These are phyloP conservation scores for Leistus spinibarbis DNA, from an alignment of 2,888 invertebrate genomes.

Conservation along the genomic window DNA sequence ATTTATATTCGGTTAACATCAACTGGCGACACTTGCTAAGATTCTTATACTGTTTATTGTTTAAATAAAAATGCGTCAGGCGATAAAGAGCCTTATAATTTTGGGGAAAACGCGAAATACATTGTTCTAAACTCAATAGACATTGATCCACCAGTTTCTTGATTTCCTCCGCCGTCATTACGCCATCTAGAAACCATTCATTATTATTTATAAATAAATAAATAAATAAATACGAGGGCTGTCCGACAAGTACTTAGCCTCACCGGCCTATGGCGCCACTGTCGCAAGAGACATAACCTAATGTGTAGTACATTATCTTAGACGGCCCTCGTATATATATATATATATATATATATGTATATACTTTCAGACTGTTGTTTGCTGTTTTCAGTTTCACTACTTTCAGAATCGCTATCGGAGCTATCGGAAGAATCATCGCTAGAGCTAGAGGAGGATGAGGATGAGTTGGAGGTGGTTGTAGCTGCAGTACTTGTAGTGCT, in stretches of 20 bases:
- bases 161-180: constrained; percentile 62
- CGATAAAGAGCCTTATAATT: constrained; percentile 94
- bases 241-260: background rate
- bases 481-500: constrained; percentile 54
- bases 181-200: constrained; percentile 47
- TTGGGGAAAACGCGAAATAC: constrained; percentile 83
- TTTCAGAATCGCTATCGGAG: constrained; percentile 61
- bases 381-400: constrained; percentile 47
- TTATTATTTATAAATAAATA: constrained; percentile 24
- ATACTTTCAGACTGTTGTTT: constrained; percentile 2
- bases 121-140: constrained; percentile 80
- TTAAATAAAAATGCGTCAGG: constrained; percentile 81
- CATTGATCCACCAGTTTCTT: constrained; percentile 70
- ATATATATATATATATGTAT: background rate
- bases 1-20: constrained; percentile 71
- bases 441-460: constrained; percentile 54
- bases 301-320: too few species aligned
- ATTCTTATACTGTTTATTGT: constrained; percentile 69
- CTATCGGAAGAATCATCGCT: constrained; percentile 64
- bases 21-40: constrained; percentile 73
- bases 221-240: background rate
- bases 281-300: too few species aligned
- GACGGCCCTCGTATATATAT: background rate
- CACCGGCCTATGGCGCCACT: too few species aligned
- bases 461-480: constrained; percentile 40